These are phyloP conservation scores for Conistra vaccinii DNA, from an alignment of 2,888 invertebrate genomes.

Conservation along the genomic window DNA sequence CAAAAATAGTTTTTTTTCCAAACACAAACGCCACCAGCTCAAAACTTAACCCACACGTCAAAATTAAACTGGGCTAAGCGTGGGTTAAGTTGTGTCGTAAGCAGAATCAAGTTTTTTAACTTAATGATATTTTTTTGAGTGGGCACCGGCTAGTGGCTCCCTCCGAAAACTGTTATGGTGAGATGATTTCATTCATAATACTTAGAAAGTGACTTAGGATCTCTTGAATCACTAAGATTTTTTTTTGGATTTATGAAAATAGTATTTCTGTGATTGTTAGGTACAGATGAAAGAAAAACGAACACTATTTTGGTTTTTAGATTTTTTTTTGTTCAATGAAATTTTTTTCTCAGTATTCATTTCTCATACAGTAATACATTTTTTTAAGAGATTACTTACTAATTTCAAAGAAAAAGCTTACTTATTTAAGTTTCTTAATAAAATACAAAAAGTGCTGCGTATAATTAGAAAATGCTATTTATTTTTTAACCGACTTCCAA, in stretches of 20 bases:
- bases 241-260: background rate
- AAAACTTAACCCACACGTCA: conserved; percentile 67
- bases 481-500: no score
- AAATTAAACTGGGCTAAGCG: conserved; percentile 79
- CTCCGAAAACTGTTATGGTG: conserved; percentile 50
- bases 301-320: background rate
- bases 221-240: background rate
- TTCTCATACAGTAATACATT: no score
- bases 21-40: conserved; percentile 39
- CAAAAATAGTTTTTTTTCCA: background rate
- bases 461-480: background rate
- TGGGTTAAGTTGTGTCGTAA: conserved; percentile 82
- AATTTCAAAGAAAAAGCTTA: no score
- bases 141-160: conserved; percentile 73
- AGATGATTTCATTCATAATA: conserved; percentile 66
- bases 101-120: conserved; percentile 78
- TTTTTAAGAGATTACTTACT: no score
- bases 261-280: background rate
- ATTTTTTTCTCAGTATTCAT: no score
- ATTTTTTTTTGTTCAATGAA: background rate
- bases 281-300: background rate
- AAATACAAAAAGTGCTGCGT: background rate
- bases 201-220: conserved; percentile 57
- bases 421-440: background rate
- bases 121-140: conserved; percentile 78